Conservation (phyloP, 2,113 vertebrate species). For the Candoia aspera region DNA sequence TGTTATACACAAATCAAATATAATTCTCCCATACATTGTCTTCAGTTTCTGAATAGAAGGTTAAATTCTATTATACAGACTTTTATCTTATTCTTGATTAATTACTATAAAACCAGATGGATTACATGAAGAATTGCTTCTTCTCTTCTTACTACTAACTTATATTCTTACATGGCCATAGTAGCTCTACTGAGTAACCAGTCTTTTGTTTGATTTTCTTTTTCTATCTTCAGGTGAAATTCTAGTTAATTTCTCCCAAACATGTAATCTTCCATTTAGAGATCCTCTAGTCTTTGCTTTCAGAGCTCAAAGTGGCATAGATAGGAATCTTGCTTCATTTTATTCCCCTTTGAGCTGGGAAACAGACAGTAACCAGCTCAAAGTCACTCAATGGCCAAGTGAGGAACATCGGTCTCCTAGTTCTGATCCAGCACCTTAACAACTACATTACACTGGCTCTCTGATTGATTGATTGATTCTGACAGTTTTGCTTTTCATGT, state of each 20-base stretch:
- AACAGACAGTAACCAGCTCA: not conserved
- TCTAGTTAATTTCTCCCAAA: not conserved
- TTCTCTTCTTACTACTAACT: not conserved
- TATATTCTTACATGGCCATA: not conserved
- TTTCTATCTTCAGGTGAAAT: not conserved
- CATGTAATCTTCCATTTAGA: not conserved
- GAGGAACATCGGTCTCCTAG: not conserved
- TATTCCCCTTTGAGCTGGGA: not conserved
- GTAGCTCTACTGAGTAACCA: not conserved
- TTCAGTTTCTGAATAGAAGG: not conserved
- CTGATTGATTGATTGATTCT: not conserved
- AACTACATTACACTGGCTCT: not conserved
- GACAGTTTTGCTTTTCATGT: not conserved
- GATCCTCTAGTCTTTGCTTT: not conserved
- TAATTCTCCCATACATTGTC: not conserved
- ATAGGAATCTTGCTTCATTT: not conserved
- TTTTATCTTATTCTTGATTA: not conserved
- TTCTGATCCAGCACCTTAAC: not conserved
- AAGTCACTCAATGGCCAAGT: not conserved
- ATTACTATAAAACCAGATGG: not conserved
- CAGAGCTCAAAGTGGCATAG: not conserved
- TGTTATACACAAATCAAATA: not conserved
- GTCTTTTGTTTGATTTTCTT: not conserved
- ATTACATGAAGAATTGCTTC: not conserved
- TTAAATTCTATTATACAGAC: not conserved